Evolutionary conservation across 1,140 invertebrate genomes (phyloP), one percentile per base, ranked within the genome.

Genomic region (Neoseiulus cucumeris): DNA sequence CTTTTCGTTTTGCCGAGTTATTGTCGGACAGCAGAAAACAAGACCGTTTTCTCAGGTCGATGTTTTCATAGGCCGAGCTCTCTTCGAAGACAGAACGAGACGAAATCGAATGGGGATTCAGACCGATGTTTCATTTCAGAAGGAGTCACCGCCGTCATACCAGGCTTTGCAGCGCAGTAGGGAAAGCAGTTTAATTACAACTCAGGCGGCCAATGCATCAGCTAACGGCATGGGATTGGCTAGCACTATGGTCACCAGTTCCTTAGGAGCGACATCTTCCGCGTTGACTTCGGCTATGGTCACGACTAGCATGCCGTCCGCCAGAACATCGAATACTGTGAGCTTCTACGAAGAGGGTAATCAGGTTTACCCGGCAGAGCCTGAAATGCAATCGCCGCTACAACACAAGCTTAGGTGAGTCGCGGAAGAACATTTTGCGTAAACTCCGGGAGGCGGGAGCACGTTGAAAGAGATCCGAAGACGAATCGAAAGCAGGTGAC

Each of bases 361-460:
- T 9, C 51, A 59, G 22, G 51, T 59, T 17, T 59, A 59, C 33
- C 51, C 51, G 4, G 45, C 45, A 59, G 33, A 17, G 51, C 51
- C 33, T 6, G 33, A 39, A 39, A 59, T 25, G 51, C 51, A 59
- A 59, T 59, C 51, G 51, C 51, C 51, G 22, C 9, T 39, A 25
- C 22, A 59, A 59, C 51, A 59, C 51, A 59, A 25, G 51, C 51
- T 59, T 59, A 59, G 51, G 51, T 59, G 14, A 59, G 51, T 59
- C 33, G 33, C 4, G 33, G 9, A 9, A 39, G n/a, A n/a, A n/a
- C n/a, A n/a, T n/a, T n/a, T n/a, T n/a, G n/a, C n/a, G n/a, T n/a
- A n/a, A n/a, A n/a, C n/a, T n/a, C n/a, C n/a, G n/a, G n/a, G n/a
- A n/a, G n/a, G n/a, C n/a, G n/a, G n/a, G n/a, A 39, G 9, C 9